Evolutionary conservation across 2,113 vertebrate species (phyloP).

Genomic region (Clarias batrachus): DNA sequence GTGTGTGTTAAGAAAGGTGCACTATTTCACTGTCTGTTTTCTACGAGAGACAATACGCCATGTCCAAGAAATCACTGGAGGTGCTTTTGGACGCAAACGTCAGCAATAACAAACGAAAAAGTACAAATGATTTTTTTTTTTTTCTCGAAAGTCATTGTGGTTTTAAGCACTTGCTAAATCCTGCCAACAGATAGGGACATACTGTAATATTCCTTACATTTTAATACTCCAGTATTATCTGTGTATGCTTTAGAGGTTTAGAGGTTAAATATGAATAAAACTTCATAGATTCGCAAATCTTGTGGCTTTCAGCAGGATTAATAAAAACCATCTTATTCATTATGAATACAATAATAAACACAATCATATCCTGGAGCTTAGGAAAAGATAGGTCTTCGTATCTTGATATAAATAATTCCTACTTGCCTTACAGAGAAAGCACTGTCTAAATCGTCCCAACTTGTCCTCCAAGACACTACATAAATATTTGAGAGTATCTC

Average conservation of each 20-base stretch:
- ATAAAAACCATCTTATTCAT: slow-evolving; percentile 13
- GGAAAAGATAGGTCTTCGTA: not conserved
- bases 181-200: not conserved
- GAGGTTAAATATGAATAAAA: not conserved
- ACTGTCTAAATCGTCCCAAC: slow-evolving; percentile 30
- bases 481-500: slow-evolving; percentile 40
- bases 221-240: not conserved
- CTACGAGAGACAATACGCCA: slow-evolving; percentile 27
- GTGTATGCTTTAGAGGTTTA: not conserved
- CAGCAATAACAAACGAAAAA: slow-evolving; percentile 42
- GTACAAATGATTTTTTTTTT: slow-evolving; percentile 28
- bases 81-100: slow-evolving; percentile 23
- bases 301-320: not conserved
- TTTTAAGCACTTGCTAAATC: not conserved
- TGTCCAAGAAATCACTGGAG: slow-evolving; percentile 38
- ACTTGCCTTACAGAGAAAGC: slow-evolving; percentile 16
- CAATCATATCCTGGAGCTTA: slow-evolving; percentile 9
- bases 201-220: not conserved
- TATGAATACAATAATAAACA: slow-evolving; percentile 35
- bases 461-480: slow-evolving; percentile 35
- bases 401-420: slow-evolving; percentile 16
- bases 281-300: not conserved
- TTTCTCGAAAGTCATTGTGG: not conserved
- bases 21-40: slow-evolving; percentile 45
- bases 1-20: slow-evolving; percentile 40